Base-by-base conservation (phyloP, 1,140 invertebrate genomes). In the Archivesica marissinica region DNA sequence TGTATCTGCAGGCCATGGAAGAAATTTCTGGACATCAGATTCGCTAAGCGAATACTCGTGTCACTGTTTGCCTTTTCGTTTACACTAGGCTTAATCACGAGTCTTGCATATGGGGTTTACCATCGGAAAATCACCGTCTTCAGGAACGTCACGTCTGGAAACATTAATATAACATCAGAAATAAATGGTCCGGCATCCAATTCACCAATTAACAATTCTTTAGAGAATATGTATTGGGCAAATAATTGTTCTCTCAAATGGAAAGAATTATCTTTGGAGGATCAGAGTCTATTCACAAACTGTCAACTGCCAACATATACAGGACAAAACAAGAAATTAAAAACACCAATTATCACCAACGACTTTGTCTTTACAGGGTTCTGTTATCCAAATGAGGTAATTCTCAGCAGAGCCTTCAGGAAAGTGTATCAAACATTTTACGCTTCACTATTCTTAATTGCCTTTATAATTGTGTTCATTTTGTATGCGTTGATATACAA, bases 1-100 rank as follows among this genome's bases (percentile, higher is more conserved):
- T 93, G 93, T 75, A 94, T 94, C 35, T 94, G 93, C 75, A 90
- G 92, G 66, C 93, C 93, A 33, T 93, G 92, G 86, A 86, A 89
- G 17, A 90, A 92, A 38, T 85, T 89, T 3, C 87, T 94, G 54
- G 92, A 92, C 30, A 87, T 89, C 4, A 66, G 76, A 38, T 59
- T 91, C 41, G 92, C 93, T 0, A 92, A 92, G 64, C 77, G 91
- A 7, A 86, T 90, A 13, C 89, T 93, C 15, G 38, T 88, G 25
- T 80, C 76, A 15, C 83, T 94, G 4, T 72, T 89, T 6, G 2
- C 90, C n/a, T 88, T 93, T 66, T 89, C 92, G 4, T 86, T 89
- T 23, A 56, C 84, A 15, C 81, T 93, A 3, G 93, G 93, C 25
- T 79, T 92, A 30, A 90, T 93, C 15, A 91, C 91, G 30, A 70